Conservation (phyloP, 2,888 invertebrate genomes). For the Caenorhabditis sp. region DNA sequence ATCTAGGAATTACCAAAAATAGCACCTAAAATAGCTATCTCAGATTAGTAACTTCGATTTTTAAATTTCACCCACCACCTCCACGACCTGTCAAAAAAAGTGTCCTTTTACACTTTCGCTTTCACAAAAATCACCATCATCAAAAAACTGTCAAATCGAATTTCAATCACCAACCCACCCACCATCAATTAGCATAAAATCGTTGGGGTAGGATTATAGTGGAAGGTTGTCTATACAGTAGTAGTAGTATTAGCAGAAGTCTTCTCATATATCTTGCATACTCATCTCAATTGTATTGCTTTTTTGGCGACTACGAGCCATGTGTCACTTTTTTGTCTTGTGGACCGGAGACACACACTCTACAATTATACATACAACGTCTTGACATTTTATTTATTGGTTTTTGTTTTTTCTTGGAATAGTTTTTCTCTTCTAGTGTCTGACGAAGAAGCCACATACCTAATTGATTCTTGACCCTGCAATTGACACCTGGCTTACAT, state of each 20-base stretch:
- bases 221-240: not conserved
- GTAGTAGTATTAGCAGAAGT: not conserved
- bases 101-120: not conserved
- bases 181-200: not conserved
- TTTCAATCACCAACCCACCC: not conserved
- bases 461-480: not conserved
- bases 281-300: conserved; percentile 45
- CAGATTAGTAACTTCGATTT: too few species aligned
- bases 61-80: too few species aligned
- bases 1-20: too few species aligned
- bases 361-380: too few species aligned
- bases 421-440: too few species aligned
- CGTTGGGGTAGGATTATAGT: too few species aligned
- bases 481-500: not conserved
- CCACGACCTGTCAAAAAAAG: too few species aligned
- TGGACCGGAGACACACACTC: too few species aligned
- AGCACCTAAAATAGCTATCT: too few species aligned
- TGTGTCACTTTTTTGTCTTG: conserved; percentile 32
- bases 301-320: conserved; percentile 16
- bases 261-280: conserved; percentile 43
- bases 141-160: not conserved
- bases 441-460: not conserved
- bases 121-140: not conserved
- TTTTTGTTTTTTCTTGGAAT: too few species aligned
- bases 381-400: too few species aligned